A percentile compares a stretch with the other conserved stretches of the same genome.
Conservation (phyloP, 2,113 vertebrate genomes). For the Rhineura floridana region DNA sequence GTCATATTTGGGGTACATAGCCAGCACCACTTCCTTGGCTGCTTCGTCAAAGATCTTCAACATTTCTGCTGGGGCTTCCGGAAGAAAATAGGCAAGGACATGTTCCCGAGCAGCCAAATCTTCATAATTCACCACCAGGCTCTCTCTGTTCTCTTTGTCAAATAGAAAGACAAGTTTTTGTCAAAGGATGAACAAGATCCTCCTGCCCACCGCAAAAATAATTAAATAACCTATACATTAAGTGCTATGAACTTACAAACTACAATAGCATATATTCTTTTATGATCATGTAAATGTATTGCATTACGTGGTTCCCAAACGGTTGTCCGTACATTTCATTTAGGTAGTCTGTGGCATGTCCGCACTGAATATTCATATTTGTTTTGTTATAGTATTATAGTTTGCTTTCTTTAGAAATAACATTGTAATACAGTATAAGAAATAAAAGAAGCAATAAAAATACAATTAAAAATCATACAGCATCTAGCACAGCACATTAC, state of each 20-base stretch:
- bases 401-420: too few relatives aligned
- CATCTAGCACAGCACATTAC: too few relatives aligned
- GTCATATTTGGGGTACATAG: constrained; percentile 98
- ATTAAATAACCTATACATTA: not conserved
- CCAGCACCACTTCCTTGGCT: constrained; percentile 93
- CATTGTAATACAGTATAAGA: too few relatives aligned
- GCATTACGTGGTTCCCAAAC: too few relatives aligned
- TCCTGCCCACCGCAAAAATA: not conserved
- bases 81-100: constrained; percentile 94
- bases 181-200: not conserved
- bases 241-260: not conserved
- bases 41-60: constrained; percentile 97
- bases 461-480: too few relatives aligned
- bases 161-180: not conserved
- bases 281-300: not conserved
- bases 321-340: too few relatives aligned
- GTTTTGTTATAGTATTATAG: too few relatives aligned
- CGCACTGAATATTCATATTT: too few relatives aligned
- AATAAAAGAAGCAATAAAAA: too few relatives aligned
- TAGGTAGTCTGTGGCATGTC: too few relatives aligned
- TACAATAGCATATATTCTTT: not conserved
- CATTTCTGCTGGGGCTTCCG: constrained; percentile 94
- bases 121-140: constrained; percentile 94
- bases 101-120: constrained; percentile 95
- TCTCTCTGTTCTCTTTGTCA: constrained; percentile 92